These are phyloP conservation scores for Drosophila kikkawai DNA, from an alignment of 1,140 invertebrate genomes.

Conservation along the genomic window DNA sequence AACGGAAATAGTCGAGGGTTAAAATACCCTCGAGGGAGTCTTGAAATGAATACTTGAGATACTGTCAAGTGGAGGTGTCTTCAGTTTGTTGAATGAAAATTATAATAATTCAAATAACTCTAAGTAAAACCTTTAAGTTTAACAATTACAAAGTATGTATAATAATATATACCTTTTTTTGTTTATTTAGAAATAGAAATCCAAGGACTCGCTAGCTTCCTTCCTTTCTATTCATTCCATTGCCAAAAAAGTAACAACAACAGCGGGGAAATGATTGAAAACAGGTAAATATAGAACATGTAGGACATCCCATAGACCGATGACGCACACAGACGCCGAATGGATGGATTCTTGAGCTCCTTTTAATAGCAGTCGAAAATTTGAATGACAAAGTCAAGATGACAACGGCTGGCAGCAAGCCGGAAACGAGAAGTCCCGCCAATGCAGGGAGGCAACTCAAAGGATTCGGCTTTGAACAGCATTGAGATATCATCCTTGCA, in stretches of 20 bases:
- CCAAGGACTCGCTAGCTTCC: background rate
- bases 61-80: background rate
- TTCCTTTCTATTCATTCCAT: background rate
- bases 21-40: conserved; percentile 11
- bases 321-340: conserved; percentile 9
- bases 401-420: conserved; percentile 6
- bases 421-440: conserved; percentile 17
- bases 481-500: background rate
- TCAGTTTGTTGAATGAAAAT: too few species aligned
- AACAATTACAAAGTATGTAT: background rate
- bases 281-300: conserved; percentile 22
- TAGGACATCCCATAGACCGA: conserved; percentile 4
- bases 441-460: conserved; percentile 3
- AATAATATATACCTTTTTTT: rapidly evolving
- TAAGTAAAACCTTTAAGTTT: background rate
- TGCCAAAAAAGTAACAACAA: conserved; percentile 1
- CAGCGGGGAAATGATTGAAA: conserved; percentile 16
- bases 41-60: conserved; percentile 1
- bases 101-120: background rate
- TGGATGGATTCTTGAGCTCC: conserved; percentile 8
- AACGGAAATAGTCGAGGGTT: conserved; percentile 1
- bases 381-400: conserved; percentile 23
- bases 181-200: background rate
- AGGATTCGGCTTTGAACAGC: background rate
- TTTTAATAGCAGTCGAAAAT: conserved; percentile 15